A percentile compares a stretch with the other conserved stretches of the same genome.
Evolutionary conservation across 1,140 invertebrate genomes (phyloP).

Genomic region (Popillia japonica): DNA sequence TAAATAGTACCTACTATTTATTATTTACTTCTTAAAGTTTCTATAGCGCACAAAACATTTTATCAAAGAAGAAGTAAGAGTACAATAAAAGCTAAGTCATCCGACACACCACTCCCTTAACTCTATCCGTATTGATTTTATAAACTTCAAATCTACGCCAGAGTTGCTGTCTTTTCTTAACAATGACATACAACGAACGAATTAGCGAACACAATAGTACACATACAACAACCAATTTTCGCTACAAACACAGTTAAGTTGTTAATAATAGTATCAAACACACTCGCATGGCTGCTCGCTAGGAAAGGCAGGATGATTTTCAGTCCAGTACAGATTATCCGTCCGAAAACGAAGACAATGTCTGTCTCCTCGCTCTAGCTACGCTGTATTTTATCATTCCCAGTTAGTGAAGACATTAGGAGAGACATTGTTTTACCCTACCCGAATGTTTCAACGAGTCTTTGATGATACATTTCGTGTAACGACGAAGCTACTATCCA

Average conservation of each 20-base stretch:
- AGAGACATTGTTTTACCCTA: conserved; percentile 43
- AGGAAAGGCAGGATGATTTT: conserved; percentile 34
- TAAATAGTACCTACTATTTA: no score
- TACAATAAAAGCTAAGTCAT: no score
- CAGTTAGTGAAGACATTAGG: conserved; percentile 45
- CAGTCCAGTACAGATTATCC: conserved; percentile 45
- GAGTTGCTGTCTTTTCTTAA: neutral
- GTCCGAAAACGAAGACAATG: conserved; percentile 44
- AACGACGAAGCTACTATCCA: conserved; percentile 17
- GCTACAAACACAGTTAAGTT: conserved; percentile 26
- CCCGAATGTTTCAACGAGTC: conserved; percentile 41
- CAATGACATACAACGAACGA: conserved; percentile 13
- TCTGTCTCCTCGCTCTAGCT: conserved; percentile 37
- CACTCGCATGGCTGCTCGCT: conserved; percentile 28
- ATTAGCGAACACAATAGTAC: conserved; percentile 28
- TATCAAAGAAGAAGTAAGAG: no score
- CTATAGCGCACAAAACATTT: no score
- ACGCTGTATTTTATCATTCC: conserved; percentile 45
- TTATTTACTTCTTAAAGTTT: no score
- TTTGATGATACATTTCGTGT: conserved; percentile 41
- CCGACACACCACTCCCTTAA: neutral
- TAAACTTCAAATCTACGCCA: neutral
- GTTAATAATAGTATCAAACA: conserved; percentile 26
- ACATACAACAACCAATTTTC: conserved; percentile 25
- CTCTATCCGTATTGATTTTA: neutral